A percentile compares a stretch with the other conserved stretches of the same genome.
phyloP scores from a whole-genome alignment of 2,888 invertebrate genomes.

The Tigriopus californicus region DNA sequence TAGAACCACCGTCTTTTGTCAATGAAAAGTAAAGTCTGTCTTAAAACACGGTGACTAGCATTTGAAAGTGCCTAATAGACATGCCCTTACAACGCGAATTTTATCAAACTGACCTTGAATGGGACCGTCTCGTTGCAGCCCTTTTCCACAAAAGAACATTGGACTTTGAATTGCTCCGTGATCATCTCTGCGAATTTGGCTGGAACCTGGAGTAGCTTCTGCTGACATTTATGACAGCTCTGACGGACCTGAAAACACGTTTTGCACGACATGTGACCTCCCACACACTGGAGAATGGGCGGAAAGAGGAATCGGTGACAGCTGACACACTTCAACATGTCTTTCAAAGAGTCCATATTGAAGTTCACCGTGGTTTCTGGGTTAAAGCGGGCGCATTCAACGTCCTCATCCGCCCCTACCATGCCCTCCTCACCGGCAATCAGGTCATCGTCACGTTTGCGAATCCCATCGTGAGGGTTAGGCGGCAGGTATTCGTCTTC shows the following conservation, averaged over 20 bases:
- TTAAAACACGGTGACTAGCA: too few relatives aligned
- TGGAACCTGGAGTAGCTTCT: neutral
- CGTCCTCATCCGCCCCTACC: neutral
- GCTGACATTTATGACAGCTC: neutral
- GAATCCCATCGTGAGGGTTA: too few relatives aligned
- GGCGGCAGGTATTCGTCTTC: too few relatives aligned
- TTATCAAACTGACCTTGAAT: neutral
- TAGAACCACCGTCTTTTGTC: too few relatives aligned
- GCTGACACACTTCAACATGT: slow-evolving; percentile 7
- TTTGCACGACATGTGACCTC: slow-evolving; percentile 2
- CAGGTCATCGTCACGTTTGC: neutral
- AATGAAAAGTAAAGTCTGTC: too few relatives aligned
- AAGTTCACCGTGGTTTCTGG: neutral
- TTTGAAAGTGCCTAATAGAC: too few relatives aligned
- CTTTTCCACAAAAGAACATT: neutral
- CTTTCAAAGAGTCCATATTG: slow-evolving; percentile 3
- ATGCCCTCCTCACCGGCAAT: neutral
- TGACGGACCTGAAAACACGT: neutral
- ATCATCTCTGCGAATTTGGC: slow-evolving; percentile 8
- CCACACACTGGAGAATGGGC: slow-evolving; percentile 6
- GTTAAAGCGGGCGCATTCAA: neutral
- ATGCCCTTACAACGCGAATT: too few relatives aligned
- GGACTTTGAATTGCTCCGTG: slow-evolving; percentile 4
- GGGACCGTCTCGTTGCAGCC: neutral
- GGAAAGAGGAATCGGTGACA: slow-evolving; percentile 3